These are phyloP conservation scores for Caenorhabditis brenneri DNA, from an alignment of 1,140 invertebrate genomes.

Conservation along the genomic window DNA sequence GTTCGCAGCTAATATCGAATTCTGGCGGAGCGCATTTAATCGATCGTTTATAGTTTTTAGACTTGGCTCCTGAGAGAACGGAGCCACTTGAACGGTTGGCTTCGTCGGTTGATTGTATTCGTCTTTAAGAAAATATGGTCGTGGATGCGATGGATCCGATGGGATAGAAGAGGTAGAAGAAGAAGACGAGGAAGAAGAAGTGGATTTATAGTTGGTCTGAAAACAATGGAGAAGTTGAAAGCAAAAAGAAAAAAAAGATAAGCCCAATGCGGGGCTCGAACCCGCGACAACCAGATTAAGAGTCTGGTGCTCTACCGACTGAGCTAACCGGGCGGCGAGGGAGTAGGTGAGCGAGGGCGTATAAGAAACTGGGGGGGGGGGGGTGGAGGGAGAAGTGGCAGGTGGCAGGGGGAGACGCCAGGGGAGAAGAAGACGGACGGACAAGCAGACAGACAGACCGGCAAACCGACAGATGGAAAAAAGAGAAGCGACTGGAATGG, in stretches of 20 bases:
- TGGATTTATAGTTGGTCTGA: neutral
- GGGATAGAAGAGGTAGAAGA: neutral
- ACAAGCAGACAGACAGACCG: no score
- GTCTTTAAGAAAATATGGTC: neutral
- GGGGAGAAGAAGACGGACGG: no score
- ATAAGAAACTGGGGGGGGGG: no score
- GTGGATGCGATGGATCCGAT: slow-evolving; percentile 5
- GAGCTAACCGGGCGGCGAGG: slow-evolving; percentile 66
- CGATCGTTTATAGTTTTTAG: slow-evolving; percentile 37
- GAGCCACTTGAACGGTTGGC: slow-evolving; percentile 36
- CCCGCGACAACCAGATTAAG: slow-evolving; percentile 71
- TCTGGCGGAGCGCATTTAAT: slow-evolving; percentile 15
- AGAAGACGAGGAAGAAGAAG: neutral
- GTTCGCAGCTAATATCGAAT: neutral
- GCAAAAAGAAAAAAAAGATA: slow-evolving; percentile 1
- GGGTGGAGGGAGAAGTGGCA: no score
- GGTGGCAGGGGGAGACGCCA: no score
- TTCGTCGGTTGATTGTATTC: neutral
- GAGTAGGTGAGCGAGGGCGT: neutral
- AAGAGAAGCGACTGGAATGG: no score
- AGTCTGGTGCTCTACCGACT: slow-evolving; percentile 72
- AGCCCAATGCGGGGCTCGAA: slow-evolving; percentile 70
- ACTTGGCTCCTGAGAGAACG: slow-evolving; percentile 23
- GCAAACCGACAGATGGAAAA: no score
- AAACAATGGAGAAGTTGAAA: neutral